A percentile compares a stretch with the other conserved stretches of the same genome.
phyloP scores from a whole-genome alignment of 2,113 vertebrate genomes.

The Mastomys natalensis region DNA sequence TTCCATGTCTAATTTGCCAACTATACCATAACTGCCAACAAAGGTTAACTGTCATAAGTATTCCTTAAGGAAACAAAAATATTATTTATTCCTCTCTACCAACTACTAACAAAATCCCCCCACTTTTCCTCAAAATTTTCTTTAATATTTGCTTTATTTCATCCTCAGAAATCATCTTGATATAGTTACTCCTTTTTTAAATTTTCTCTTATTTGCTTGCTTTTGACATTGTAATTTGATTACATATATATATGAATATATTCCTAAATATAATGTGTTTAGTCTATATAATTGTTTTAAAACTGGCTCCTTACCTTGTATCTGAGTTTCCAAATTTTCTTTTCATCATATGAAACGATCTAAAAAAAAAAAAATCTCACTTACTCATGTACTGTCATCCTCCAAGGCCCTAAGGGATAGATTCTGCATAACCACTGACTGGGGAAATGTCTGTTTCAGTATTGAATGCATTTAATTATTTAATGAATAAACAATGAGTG shows the following conservation, averaged over 20 bases:
- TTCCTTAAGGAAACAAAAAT: neutral
- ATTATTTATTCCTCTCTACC: neutral
- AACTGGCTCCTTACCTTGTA: neutral
- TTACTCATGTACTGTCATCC: neutral
- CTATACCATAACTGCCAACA: neutral
- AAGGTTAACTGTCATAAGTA: neutral
- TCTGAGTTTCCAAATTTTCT: neutral
- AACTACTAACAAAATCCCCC: neutral
- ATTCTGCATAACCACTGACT: neutral
- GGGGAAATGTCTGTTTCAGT: neutral
- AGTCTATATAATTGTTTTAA: neutral
- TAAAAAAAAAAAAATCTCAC: neutral
- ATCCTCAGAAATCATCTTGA: neutral
- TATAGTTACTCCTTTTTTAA: neutral
- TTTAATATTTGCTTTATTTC: neutral
- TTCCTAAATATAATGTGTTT: neutral
- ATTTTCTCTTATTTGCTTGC: neutral
- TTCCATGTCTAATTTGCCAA: neutral
- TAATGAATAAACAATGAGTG: neutral
- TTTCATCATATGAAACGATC: neutral
- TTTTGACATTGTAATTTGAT: neutral
- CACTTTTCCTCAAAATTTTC: neutral
- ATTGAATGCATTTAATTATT: neutral
- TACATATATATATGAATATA: neutral
- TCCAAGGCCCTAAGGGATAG: neutral